These are phyloP conservation scores for Eulemur albifrons DNA, from an alignment of 2,797 vertebrate species.

Conservation along the genomic window DNA sequence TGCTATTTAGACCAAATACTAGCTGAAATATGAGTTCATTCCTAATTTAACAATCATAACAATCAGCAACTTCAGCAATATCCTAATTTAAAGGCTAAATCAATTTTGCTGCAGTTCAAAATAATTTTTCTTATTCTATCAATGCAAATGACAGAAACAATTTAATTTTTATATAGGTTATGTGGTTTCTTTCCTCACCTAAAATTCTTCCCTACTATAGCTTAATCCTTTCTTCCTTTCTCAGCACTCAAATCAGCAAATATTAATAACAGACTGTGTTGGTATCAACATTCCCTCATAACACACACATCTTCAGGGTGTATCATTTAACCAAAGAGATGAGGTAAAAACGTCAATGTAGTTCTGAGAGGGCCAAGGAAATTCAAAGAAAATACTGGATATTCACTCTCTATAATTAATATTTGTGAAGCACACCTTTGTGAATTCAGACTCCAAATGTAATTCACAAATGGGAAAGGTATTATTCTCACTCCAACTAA, in stretches of 20 bases:
- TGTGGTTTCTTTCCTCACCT: neutral
- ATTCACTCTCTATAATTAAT: neutral
- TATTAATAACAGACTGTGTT: neutral
- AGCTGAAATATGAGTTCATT: neutral
- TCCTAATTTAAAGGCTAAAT: neutral
- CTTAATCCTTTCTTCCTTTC: neutral
- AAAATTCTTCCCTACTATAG: neutral
- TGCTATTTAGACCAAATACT: neutral
- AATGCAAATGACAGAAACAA: neutral
- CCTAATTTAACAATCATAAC: neutral
- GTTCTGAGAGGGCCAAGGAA: neutral
- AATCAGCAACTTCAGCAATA: neutral
- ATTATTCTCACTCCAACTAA: neutral
- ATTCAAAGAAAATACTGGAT: neutral
- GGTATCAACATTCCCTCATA: neutral
- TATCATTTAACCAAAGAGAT: neutral
- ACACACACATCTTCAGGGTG: neutral
- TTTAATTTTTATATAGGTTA: neutral
- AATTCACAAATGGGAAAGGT: neutral
- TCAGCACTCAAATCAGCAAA: neutral
- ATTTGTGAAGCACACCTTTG: neutral
- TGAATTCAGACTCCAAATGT: constrained; percentile 6
- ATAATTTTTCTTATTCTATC: neutral
- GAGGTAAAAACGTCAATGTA: neutral
- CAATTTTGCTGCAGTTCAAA: neutral